Evolutionary conservation across 1,140 invertebrate species (phyloP).

Genomic region (Drosophila leontia): DNA sequence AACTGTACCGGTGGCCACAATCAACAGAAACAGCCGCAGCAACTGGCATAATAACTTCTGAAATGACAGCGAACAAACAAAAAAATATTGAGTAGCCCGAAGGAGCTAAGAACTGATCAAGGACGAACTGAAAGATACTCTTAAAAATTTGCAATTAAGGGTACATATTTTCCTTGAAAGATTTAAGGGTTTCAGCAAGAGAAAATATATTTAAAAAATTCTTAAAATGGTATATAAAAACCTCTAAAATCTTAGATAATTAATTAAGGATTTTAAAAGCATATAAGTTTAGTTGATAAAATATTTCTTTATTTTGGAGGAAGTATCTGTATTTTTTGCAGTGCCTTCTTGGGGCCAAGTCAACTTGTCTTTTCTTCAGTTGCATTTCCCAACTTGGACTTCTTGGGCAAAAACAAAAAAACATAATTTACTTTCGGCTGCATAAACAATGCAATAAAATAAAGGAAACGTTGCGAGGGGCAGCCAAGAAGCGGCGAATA

Average conservation of each 20-base stretch:
- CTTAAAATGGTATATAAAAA: background rate
- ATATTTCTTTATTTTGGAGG: background rate
- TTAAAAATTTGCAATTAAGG: background rate
- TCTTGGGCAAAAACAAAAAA: conserved; percentile 49
- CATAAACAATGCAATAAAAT: conserved; percentile 84
- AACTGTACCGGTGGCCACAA: conserved; percentile 71
- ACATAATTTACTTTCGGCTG: conserved; percentile 82
- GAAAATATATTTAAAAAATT: background rate
- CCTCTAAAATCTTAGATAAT: background rate
- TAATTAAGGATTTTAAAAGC: too few species aligned
- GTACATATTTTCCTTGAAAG: background rate
- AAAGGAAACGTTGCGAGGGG: conserved; percentile 64
- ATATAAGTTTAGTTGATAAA: background rate
- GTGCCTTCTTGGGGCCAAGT: conserved; percentile 7
- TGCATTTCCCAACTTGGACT: conserved; percentile 13
- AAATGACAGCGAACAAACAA: conserved; percentile 78
- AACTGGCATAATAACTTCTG: conserved; percentile 75
- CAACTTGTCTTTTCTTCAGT: conserved; percentile 24
- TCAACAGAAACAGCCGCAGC: conserved; percentile 45
- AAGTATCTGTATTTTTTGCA: background rate
- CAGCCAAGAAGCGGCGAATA: conserved; percentile 46
- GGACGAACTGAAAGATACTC: conserved; percentile 46
- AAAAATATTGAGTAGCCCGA: conserved; percentile 43
- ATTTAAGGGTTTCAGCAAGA: background rate
- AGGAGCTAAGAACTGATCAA: conserved; percentile 12